These are phyloP conservation scores for Beaufortia kweichowensis DNA, from an alignment of 2,113 vertebrate species.

Conservation along the genomic window DNA sequence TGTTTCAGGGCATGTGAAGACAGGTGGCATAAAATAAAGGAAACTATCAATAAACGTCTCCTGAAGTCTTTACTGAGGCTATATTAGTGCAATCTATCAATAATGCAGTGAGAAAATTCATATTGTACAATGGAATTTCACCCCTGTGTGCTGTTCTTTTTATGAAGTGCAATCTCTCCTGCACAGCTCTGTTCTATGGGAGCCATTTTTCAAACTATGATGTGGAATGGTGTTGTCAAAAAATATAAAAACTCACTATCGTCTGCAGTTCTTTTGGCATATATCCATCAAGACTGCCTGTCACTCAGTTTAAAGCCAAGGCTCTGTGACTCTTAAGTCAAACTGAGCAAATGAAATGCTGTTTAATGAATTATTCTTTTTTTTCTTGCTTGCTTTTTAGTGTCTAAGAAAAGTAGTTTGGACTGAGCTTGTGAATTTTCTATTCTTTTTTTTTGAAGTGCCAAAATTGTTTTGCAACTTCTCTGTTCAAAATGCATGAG, in stretches of 20 bases:
- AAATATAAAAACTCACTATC: conserved; percentile 81
- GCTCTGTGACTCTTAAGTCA: conserved; percentile 13
- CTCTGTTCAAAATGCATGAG: conserved; percentile 11
- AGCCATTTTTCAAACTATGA: conserved; percentile 92
- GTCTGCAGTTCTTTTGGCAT: conserved; percentile 71
- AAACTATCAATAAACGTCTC: conserved; percentile 87
- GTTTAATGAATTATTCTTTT: conserved; percentile 22
- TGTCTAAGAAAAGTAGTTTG: conserved; percentile 7
- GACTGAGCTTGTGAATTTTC: neutral
- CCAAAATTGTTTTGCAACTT: neutral
- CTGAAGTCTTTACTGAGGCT: conserved; percentile 94
- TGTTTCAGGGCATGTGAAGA: conserved; percentile 24
- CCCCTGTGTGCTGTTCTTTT: conserved; percentile 89
- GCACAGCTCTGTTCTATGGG: conserved; percentile 74
- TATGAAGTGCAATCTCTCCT: conserved; percentile 92
- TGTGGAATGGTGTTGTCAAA: conserved; percentile 95
- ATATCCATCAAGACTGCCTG: conserved; percentile 83
- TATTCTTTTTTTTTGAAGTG: neutral
- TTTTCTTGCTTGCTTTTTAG: neutral
- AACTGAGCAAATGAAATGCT: conserved; percentile 15
- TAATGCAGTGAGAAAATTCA: conserved; percentile 93
- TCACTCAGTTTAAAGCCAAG: conserved; percentile 70
- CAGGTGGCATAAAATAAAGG: conserved; percentile 17
- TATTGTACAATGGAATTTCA: conserved; percentile 91
- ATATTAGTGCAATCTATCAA: conserved; percentile 99